Evolutionary conservation across 2,888 invertebrate species (phyloP).

Genomic region (Agonopterix arenella): DNA sequence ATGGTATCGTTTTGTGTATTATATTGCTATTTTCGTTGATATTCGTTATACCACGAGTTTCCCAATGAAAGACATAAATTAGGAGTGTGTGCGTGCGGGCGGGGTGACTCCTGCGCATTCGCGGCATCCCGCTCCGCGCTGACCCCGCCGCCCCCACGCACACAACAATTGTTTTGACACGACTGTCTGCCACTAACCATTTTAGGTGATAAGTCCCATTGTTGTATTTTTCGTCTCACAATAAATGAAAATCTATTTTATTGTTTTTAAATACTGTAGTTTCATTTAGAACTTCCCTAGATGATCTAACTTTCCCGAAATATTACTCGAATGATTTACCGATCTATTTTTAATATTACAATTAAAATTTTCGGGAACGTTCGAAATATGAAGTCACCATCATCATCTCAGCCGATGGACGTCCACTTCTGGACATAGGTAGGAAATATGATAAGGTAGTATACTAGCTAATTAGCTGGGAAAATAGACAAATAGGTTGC

Average conservation of each 20-base stretch:
- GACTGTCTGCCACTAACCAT: slow-evolving; percentile 76
- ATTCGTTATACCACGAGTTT: slow-evolving; percentile 69
- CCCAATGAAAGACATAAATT: slow-evolving; percentile 75
- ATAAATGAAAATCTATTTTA: slow-evolving; percentile 78
- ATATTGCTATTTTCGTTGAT: slow-evolving; percentile 61
- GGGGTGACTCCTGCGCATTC: slow-evolving; percentile 1
- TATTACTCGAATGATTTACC: too few species aligned
- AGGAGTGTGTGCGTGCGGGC: slow-evolving; percentile 48
- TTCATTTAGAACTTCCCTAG: slow-evolving; percentile 38
- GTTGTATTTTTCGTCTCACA: slow-evolving; percentile 78
- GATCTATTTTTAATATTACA: too few species aligned
- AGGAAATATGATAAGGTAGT: too few species aligned
- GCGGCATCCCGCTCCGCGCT: neutral
- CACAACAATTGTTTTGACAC: slow-evolving; percentile 64
- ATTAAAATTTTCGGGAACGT: too few species aligned
- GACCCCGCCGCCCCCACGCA: slow-evolving; percentile 10
- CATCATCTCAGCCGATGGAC: too few species aligned
- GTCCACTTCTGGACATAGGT: too few species aligned
- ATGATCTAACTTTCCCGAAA: too few species aligned
- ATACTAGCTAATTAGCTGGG: too few species aligned
- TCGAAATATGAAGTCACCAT: too few species aligned
- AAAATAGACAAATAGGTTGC: too few species aligned
- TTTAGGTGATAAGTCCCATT: slow-evolving; percentile 76
- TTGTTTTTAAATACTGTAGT: slow-evolving; percentile 70
- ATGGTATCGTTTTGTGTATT: slow-evolving; percentile 68